Conservation (phyloP, 1,140 invertebrate species). For the Drosophila takahashii region DNA sequence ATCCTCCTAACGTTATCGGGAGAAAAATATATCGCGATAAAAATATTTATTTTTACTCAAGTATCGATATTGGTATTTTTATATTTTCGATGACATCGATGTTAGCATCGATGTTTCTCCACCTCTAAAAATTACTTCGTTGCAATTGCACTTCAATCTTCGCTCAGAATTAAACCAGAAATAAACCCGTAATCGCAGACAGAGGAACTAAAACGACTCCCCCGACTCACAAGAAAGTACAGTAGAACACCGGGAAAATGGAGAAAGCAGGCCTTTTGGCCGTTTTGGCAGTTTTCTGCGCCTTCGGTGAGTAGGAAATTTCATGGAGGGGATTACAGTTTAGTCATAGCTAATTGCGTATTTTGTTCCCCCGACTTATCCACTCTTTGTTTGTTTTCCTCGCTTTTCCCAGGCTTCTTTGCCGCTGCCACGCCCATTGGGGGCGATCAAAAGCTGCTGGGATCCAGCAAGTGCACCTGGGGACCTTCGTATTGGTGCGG, state of each 20-base stretch:
- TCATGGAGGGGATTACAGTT: conserved; percentile 17
- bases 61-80: too few relatives aligned
- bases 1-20: too few relatives aligned
- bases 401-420: conserved; percentile 51
- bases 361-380: conserved; percentile 9
- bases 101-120: too few relatives aligned
- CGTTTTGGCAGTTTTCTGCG: conserved; percentile 66
- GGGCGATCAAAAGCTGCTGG: conserved; percentile 83
- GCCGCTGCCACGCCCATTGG: conserved; percentile 74
- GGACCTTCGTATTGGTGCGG: conserved; percentile 94
- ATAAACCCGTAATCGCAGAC: conserved; percentile 6
- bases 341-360: conserved; percentile 41
- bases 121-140: too few relatives aligned
- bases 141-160: conserved; percentile 35
- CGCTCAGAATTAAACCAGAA: conserved; percentile 19
- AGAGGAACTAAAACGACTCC: background rate
- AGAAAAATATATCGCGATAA: too few relatives aligned
- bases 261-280: conserved; percentile 70
- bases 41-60: too few relatives aligned
- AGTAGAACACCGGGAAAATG: conserved; percentile 40
- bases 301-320: conserved; percentile 62
- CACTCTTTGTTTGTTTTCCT: conserved; percentile 20
- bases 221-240: background rate
- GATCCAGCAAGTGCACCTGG: conserved; percentile 90
- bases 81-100: too few relatives aligned